Evolutionary conservation across 2,113 vertebrate genomes (phyloP).

Genomic region (Macquaria australasica): DNA sequence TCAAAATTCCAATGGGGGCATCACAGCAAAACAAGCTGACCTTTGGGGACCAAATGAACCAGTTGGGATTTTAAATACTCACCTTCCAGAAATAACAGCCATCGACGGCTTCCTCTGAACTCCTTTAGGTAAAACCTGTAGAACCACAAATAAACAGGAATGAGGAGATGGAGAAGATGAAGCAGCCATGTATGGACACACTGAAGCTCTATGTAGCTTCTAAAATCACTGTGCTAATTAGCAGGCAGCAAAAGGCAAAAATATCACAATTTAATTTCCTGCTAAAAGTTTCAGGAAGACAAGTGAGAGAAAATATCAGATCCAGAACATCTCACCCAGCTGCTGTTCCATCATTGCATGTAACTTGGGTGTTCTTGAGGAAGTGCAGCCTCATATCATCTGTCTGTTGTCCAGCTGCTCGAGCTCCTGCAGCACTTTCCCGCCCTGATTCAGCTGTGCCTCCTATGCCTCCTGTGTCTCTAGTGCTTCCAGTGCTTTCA

Average conservation of each 20-base stretch:
- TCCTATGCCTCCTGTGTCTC: constrained; percentile 46
- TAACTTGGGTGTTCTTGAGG: constrained; percentile 79
- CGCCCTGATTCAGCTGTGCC: constrained; percentile 56
- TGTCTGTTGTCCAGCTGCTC: constrained; percentile 59
- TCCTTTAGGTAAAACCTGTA: constrained; percentile 85
- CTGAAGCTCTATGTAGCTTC: neutral
- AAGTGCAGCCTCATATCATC: constrained; percentile 87
- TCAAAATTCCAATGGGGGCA: constrained; percentile 68
- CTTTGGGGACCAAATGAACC: constrained; percentile 77
- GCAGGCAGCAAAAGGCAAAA: neutral
- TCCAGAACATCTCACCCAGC: constrained; percentile 75
- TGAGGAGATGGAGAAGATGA: constrained; percentile 36
- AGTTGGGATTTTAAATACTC: constrained; percentile 79
- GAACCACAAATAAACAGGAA: constrained; percentile 71
- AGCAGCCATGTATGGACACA: constrained; percentile 39
- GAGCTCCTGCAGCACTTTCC: constrained; percentile 59
- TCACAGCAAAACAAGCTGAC: constrained; percentile 73
- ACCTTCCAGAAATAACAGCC: constrained; percentile 87
- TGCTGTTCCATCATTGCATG: constrained; percentile 83
- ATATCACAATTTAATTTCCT: neutral
- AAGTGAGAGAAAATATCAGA: neutral
- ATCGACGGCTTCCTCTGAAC: constrained; percentile 85
- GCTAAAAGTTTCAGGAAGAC: neutral
- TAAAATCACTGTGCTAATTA: neutral
- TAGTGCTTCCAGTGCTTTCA: constrained; percentile 26